phyloP scores from a whole-genome alignment of 2,888 invertebrate genomes.

The Rhimphoctona megacephalus region DNA sequence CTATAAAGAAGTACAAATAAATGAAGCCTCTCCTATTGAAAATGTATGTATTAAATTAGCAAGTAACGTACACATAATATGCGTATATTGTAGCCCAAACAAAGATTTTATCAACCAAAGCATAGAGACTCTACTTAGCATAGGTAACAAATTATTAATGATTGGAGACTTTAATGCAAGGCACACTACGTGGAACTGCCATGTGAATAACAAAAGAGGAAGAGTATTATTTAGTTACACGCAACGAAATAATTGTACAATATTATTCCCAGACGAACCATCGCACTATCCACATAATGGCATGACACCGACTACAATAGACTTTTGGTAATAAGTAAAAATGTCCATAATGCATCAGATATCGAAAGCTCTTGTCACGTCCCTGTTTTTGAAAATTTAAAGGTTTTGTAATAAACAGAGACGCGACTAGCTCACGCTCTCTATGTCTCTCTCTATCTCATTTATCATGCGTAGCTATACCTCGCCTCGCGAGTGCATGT shows the following conservation, averaged over 20 bases:
- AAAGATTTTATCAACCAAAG: slow-evolving; percentile 56
- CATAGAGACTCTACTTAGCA: slow-evolving; percentile 56
- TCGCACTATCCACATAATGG: slow-evolving; percentile 67
- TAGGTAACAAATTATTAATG: slow-evolving; percentile 66
- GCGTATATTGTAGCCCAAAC: slow-evolving; percentile 65
- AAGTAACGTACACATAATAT: slow-evolving; percentile 58
- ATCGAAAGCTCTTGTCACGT: too few relatives aligned
- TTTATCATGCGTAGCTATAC: too few relatives aligned
- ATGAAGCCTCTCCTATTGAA: slow-evolving; percentile 55
- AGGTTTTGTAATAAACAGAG: too few relatives aligned
- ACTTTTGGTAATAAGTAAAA: slow-evolving; percentile 66
- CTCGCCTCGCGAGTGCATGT: too few relatives aligned
- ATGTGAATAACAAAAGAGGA: slow-evolving; percentile 61
- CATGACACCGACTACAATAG: slow-evolving; percentile 62
- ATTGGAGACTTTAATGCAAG: slow-evolving; percentile 68
- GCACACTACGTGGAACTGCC: slow-evolving; percentile 63
- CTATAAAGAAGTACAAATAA: slow-evolving; percentile 45
- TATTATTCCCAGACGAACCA: slow-evolving; percentile 61
- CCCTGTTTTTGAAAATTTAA: too few relatives aligned
- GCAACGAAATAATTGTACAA: slow-evolving; percentile 49
- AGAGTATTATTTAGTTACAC: slow-evolving; percentile 42
- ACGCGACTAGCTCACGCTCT: too few relatives aligned
- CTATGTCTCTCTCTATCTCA: too few relatives aligned
- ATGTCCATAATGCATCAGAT: slow-evolving; percentile 38
- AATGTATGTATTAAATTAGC: slow-evolving; percentile 61